Percentiles rank a stretch among this genome's conserved stretches.
phyloP scores from a whole-genome alignment of 2,797 vertebrate species.

The Yasuhikotakia modesta region DNA sequence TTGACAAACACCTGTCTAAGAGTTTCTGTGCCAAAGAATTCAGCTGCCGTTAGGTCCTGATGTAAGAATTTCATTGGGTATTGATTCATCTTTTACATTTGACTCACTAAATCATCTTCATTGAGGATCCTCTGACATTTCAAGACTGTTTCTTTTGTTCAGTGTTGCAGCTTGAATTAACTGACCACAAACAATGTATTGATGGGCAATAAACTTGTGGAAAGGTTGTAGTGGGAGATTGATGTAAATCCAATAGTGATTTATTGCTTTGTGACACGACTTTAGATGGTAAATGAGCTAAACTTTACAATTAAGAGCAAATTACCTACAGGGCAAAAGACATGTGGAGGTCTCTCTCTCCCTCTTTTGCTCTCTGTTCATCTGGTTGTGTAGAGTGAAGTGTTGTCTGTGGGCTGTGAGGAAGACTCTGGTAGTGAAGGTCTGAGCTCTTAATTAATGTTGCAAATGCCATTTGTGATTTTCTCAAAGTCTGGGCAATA shows the following conservation, averaged over 20 bases:
- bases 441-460: slow-evolving; percentile 55
- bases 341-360: slow-evolving; percentile 14
- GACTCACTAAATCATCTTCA: slow-evolving; percentile 47
- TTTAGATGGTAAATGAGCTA: slow-evolving; percentile 38
- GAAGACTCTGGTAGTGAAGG: slow-evolving; percentile 7
- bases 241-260: slow-evolving; percentile 61
- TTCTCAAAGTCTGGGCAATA: not conserved
- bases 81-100: slow-evolving; percentile 49
- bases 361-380: not conserved
- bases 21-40: not conserved
- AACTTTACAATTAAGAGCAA: slow-evolving; percentile 35
- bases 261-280: slow-evolving; percentile 42
- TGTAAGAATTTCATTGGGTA: slow-evolving; percentile 5
- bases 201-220: slow-evolving; percentile 56
- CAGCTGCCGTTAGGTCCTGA: not conserved
- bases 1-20: not conserved
- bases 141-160: slow-evolving; percentile 49
- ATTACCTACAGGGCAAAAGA: slow-evolving; percentile 32
- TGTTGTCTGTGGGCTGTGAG: slow-evolving; percentile 7
- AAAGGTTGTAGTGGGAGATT: slow-evolving; percentile 51
- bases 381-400: slow-evolving; percentile 13
- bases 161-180: slow-evolving; percentile 42
- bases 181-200: slow-evolving; percentile 51
- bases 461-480: slow-evolving; percentile 49
- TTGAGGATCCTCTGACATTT: slow-evolving; percentile 40